These are phyloP conservation scores for Porphyrio hochstetteri DNA, from an alignment of 2,113 vertebrate genomes.

Conservation along the genomic window DNA sequence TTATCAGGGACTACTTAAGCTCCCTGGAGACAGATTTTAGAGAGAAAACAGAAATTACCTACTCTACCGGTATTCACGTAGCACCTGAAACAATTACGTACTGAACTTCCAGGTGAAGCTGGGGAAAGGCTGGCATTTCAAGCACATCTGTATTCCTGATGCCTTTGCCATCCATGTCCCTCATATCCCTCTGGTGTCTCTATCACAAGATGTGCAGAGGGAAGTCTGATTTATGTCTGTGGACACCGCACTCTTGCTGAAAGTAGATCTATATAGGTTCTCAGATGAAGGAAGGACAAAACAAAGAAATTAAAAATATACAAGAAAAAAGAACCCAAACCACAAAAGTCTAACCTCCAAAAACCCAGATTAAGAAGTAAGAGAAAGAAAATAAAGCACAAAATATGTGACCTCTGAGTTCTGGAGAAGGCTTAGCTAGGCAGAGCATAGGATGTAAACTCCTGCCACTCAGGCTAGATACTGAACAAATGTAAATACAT, in stretches of 20 bases:
- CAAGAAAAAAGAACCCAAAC: background rate
- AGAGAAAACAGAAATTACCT: background rate
- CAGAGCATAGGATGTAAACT: background rate
- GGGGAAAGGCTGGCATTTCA: background rate
- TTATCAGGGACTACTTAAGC: background rate
- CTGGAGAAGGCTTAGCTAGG: background rate
- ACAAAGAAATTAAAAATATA: background rate
- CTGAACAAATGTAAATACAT: constrained; percentile 29
- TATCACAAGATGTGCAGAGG: background rate
- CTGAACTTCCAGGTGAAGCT: background rate
- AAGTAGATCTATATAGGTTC: background rate
- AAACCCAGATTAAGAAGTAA: background rate
- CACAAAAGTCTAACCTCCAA: background rate
- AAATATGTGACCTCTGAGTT: background rate
- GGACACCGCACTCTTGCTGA: background rate
- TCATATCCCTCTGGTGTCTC: background rate
- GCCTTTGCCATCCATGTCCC: background rate
- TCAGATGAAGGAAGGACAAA: background rate
- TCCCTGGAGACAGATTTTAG: background rate
- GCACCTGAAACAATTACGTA: background rate
- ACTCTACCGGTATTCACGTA: background rate
- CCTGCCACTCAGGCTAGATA: background rate
- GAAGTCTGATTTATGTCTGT: background rate
- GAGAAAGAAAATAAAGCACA: background rate
- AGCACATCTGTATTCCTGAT: background rate